These are phyloP conservation scores for Daboia siamensis DNA, from an alignment of 2,113 vertebrate genomes.

Conservation along the genomic window DNA sequence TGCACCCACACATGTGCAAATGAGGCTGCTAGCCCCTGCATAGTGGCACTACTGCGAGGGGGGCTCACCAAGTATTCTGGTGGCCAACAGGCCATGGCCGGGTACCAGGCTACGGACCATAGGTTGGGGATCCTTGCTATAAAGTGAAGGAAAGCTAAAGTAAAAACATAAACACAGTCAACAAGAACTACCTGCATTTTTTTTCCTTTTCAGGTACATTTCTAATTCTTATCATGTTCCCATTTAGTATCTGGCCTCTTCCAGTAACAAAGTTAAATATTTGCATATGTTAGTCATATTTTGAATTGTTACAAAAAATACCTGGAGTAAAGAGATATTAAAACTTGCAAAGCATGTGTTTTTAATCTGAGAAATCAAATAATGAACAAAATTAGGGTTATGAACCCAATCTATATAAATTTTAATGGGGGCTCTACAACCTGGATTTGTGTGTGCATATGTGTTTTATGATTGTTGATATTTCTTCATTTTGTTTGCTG, in stretches of 20 bases:
- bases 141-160: neutral
- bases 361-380: neutral
- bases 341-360: neutral
- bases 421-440: neutral
- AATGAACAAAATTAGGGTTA: neutral
- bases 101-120: no score
- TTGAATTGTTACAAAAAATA: neutral
- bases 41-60: no score
- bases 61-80: no score
- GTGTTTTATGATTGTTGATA: neutral
- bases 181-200: neutral
- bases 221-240: neutral
- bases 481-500: neutral
- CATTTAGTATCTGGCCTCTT: neutral
- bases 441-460: neutral
- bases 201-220: neutral
- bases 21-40: no score
- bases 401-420: neutral
- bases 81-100: no score
- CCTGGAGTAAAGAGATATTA: neutral
- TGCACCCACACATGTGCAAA: no score
- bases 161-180: neutral
- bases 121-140: no score
- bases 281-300: neutral
- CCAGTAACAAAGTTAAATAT: neutral